phyloP scores from a whole-genome alignment of 2,888 invertebrate species.

The Nymphalis polychloros region DNA sequence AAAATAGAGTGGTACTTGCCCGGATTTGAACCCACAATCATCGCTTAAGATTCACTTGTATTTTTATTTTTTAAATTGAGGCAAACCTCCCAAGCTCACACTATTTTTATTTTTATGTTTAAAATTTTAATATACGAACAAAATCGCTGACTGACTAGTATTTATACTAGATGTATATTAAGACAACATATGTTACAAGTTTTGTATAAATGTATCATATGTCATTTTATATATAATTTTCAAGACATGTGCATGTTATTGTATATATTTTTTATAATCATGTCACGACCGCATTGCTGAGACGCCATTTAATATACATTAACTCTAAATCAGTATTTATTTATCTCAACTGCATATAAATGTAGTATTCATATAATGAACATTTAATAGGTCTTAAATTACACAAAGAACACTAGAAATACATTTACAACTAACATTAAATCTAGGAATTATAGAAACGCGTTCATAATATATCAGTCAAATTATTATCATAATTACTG shows the following conservation, averaged over 20 bases:
- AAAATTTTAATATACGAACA: too few relatives aligned
- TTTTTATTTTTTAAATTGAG: too few relatives aligned
- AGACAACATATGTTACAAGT: constrained; percentile 4
- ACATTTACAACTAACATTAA: neutral
- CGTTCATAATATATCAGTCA: too few relatives aligned
- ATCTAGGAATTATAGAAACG: too few relatives aligned
- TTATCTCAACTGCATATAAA: constrained; percentile 29
- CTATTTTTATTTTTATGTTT: too few relatives aligned
- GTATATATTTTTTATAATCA: constrained; percentile 25
- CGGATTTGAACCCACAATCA: too few relatives aligned
- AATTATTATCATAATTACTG: too few relatives aligned
- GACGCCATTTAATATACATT: constrained; percentile 36
- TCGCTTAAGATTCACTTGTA: too few relatives aligned
- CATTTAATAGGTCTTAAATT: constrained; percentile 8
- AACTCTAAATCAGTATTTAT: constrained; percentile 32
- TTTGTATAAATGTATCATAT: constrained; percentile 19
- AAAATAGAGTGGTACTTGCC: too few relatives aligned
- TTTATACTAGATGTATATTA: neutral
- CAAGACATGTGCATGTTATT: constrained; percentile 31
- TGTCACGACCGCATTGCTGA: constrained; percentile 38
- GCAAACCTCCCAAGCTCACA: too few relatives aligned
- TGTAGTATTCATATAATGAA: constrained; percentile 25
- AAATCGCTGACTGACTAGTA: too few relatives aligned
- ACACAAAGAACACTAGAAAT: neutral
- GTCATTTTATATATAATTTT: constrained; percentile 29